phyloP scores from a whole-genome alignment of 2,113 vertebrate species.

The Mugil cephalus region DNA sequence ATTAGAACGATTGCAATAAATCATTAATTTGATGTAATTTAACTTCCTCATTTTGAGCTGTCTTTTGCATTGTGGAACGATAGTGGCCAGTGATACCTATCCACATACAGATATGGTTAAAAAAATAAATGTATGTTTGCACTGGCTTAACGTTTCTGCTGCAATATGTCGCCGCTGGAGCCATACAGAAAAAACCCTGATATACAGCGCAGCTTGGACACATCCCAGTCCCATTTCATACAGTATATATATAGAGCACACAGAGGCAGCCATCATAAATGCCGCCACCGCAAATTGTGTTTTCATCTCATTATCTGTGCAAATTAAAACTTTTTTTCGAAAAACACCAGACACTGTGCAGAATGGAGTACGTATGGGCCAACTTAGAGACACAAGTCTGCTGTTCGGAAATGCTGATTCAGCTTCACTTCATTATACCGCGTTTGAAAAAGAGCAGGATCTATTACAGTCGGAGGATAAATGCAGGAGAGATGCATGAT shows the following conservation, averaged over 20 bases:
- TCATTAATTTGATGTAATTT: no score
- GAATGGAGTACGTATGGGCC: slow-evolving; percentile 24
- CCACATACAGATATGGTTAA: no score
- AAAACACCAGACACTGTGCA: slow-evolving; percentile 25
- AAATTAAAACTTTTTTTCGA: slow-evolving; percentile 30
- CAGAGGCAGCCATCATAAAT: slow-evolving; percentile 23
- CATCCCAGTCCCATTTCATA: slow-evolving; percentile 18
- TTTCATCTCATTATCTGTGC: slow-evolving; percentile 53
- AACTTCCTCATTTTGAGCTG: no score
- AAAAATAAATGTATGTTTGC: no score
- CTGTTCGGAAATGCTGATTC: slow-evolving; percentile 58
- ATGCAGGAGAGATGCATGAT: slow-evolving; percentile 53
- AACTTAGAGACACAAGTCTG: slow-evolving; percentile 53
- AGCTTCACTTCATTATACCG: slow-evolving; percentile 38
- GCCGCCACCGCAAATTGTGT: slow-evolving; percentile 37
- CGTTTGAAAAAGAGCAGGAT: slow-evolving; percentile 61
- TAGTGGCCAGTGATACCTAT: no score
- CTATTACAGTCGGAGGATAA: slow-evolving; percentile 50
- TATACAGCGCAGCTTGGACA: slow-evolving; percentile 17
- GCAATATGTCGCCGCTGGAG: neutral
- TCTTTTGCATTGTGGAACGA: no score
- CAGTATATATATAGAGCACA: slow-evolving; percentile 9
- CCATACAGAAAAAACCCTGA: neutral
- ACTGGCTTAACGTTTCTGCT: no score
- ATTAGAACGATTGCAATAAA: no score